Evolutionary conservation across 2,888 invertebrate species (phyloP).

Genomic region (Drosophila infuscata): DNA sequence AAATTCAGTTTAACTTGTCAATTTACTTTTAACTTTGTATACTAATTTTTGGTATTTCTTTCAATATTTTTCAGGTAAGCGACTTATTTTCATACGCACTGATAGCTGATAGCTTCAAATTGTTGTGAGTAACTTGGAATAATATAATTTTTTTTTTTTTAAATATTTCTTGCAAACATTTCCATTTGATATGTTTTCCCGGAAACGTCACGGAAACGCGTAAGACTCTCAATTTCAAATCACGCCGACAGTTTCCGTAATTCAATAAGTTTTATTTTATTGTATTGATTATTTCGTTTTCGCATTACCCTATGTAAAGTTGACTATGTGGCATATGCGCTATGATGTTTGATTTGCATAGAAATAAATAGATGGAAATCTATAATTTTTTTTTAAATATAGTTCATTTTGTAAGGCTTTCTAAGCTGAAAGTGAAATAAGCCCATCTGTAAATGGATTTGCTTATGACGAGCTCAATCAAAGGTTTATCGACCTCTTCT

Average conservation of each 20-base stretch:
- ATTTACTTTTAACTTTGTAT: too few species aligned
- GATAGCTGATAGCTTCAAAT: neutral
- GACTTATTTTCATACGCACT: slow-evolving; percentile 13
- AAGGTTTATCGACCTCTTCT: neutral
- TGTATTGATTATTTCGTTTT: slow-evolving; percentile 47
- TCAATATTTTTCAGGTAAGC: slow-evolving; percentile 64
- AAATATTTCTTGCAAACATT: slow-evolving; percentile 12
- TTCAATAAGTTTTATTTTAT: slow-evolving; percentile 66
- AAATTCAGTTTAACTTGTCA: too few species aligned
- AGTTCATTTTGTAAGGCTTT: neutral
- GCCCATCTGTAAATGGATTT: neutral
- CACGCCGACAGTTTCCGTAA: slow-evolving; percentile 69
- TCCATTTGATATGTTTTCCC: slow-evolving; percentile 29
- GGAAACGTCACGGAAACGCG: slow-evolving; percentile 15
- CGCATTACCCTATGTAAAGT: slow-evolving; percentile 28
- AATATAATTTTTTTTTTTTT: neutral
- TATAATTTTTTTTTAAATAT: too few species aligned
- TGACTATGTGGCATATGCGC: neutral
- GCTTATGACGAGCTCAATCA: neutral
- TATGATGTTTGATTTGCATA: neutral
- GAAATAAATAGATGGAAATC: neutral
- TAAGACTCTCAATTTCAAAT: slow-evolving; percentile 61
- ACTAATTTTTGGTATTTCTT: slow-evolving; percentile 2
- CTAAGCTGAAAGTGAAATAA: neutral
- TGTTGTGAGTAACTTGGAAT: slow-evolving; percentile 23